Evolutionary conservation across 2,888 invertebrate genomes (phyloP).

Genomic region (Agrilus biguttatus): DNA sequence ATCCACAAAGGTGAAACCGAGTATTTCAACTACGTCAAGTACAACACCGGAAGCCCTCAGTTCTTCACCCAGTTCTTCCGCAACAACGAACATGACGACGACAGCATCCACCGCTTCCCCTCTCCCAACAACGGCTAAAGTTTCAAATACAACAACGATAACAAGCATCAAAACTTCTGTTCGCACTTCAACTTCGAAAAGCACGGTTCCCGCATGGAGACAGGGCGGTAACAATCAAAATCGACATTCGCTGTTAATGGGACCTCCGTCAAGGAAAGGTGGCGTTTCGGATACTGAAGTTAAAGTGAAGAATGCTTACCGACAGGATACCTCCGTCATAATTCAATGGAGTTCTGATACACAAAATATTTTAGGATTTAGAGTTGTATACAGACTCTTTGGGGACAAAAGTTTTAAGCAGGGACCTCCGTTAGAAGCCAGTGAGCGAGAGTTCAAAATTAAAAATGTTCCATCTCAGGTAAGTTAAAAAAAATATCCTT

Average conservation of each 20-base stretch:
- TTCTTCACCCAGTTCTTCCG: constrained; percentile 16
- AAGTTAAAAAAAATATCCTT: constrained; percentile 14
- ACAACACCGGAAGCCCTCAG: constrained; percentile 21
- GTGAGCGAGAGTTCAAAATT: constrained; percentile 82
- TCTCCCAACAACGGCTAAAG: constrained; percentile 23
- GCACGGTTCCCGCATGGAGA: constrained; percentile 25
- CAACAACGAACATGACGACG: constrained; percentile 18
- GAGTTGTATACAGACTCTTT: constrained; percentile 78
- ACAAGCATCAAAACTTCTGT: constrained; percentile 20
- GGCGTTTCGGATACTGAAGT: constrained; percentile 58
- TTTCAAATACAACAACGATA: constrained; percentile 21
- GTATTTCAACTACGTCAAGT: constrained; percentile 15
- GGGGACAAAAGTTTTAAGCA: constrained; percentile 83
- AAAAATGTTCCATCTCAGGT: constrained; percentile 85
- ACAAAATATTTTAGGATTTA: constrained; percentile 74
- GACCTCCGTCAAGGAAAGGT: constrained; percentile 47
- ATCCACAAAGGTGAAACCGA: constrained; percentile 8
- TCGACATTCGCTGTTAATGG: constrained; percentile 58
- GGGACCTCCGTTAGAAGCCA: constrained; percentile 77
- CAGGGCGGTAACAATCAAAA: constrained; percentile 30
- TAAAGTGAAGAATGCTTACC: constrained; percentile 69
- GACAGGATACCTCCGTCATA: constrained; percentile 75
- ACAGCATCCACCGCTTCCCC: constrained; percentile 21
- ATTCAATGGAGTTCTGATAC: constrained; percentile 87
- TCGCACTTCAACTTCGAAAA: constrained; percentile 16